Evolutionary conservation across 2,888 invertebrate genomes (phyloP), one percentile per base, ranked within the genome.

Genomic region (Lydus trimaculatus): DNA sequence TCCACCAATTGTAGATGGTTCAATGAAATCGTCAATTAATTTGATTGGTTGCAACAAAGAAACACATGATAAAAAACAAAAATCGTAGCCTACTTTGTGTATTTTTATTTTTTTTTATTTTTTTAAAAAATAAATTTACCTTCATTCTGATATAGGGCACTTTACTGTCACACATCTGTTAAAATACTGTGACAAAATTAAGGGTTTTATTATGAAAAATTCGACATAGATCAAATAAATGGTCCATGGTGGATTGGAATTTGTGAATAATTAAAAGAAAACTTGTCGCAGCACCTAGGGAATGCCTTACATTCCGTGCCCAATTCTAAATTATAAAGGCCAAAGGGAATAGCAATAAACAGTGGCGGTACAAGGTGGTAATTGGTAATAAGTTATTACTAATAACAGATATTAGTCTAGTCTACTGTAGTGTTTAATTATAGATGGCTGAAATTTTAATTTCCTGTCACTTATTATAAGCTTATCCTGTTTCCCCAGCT

Each of bases 141-240:
- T 64, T 64, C 67, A 68, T 68, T 64, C 60, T 61, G 39, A 68
- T 36, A 48, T 68, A 68, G 0, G 64, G 67, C 23, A 68, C 52
- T 6, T 68, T 48, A 61, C 58, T 64, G 31, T 48, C 9, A 11
- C 11, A 48, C 48, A 48, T 48, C 11, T 2, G 48, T 20, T 48
- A 20, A 48, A 20, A 20, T 9, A 48, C 48, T 48, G 20, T 11
- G n/a, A n/a, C 7, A 5, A 17, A 43, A 43, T n/a, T n/a, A n/a
- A n/a, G n/a, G n/a, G n/a, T n/a, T n/a, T n/a, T n/a, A 43, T n/a
- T n/a, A n/a, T n/a, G 17, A 6, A 0, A 2, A 43, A 43, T 17
- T 43, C 0, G 17, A 7, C 8, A n/a, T 43, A 7, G n/a, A 17
- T 17, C 5, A n/a, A 17, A 6, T 36, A 36, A n/a, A n/a, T 48